A percentile compares a stretch with the other conserved stretches of the same genome.
Evolutionary conservation across 2,888 invertebrate genomes (phyloP).

Genomic region (Oxyscelio sp.): DNA sequence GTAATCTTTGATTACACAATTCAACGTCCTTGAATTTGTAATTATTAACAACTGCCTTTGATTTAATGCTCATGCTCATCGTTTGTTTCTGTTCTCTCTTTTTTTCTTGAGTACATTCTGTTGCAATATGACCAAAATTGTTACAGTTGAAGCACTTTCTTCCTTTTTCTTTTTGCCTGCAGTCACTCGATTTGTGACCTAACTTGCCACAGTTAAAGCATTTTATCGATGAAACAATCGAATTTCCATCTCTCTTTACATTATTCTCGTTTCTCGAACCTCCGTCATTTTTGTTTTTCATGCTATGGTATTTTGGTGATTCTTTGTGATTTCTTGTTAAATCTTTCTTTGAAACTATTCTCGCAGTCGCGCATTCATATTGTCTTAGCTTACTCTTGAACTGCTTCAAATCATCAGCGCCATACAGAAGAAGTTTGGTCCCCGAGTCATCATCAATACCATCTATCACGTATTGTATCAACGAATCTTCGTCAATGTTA

Average conservation of each 20-base stretch:
- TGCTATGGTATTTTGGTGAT: no score
- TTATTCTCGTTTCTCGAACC: neutral
- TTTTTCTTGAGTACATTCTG: constrained; percentile 31
- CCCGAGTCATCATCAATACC: neutral
- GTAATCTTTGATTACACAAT: neutral
- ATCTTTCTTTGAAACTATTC: neutral
- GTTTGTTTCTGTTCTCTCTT: neutral
- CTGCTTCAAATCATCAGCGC: neutral
- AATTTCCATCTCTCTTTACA: neutral
- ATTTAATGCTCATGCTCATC: neutral
- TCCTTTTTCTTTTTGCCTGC: constrained; percentile 32
- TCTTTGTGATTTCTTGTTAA: neutral
- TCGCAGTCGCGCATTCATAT: neutral
- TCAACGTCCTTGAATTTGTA: constrained; percentile 4
- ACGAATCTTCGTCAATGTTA: constrained; percentile 33
- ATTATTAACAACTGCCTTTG: neutral
- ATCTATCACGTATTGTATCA: constrained; percentile 54
- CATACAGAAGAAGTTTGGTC: constrained; percentile 17
- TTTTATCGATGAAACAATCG: neutral
- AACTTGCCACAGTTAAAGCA: constrained; percentile 41
- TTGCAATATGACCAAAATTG: no score
- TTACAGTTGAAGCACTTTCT: no score
- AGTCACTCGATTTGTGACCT: constrained; percentile 7
- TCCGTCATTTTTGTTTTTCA: neutral
- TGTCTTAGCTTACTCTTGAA: constrained; percentile 15